Conservation (phyloP, 2,797 vertebrate genomes). For the Muraenolepis orangiensis region DNA sequence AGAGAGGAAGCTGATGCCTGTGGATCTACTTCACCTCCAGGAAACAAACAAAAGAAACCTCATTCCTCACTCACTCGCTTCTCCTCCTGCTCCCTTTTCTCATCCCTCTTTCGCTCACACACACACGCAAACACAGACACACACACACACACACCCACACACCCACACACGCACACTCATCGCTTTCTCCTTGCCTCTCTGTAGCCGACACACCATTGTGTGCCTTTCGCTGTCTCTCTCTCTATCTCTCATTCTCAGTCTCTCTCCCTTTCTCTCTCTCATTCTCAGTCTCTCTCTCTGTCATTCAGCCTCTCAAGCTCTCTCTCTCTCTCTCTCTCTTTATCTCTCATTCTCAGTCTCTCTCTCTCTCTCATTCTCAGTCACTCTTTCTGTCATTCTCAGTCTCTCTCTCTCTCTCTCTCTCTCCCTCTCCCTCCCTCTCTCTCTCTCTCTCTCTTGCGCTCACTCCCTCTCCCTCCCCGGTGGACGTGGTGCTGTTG, state of each 20-base stretch:
- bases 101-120: conserved; percentile 23
- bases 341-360: conserved; percentile 13
- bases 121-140: conserved; percentile 11
- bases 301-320: conserved; percentile 12
- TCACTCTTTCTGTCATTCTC: conserved; percentile 8
- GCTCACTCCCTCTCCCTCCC: conserved; percentile 16
- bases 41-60: conserved; percentile 71
- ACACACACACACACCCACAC: conserved; percentile 19
- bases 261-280: not conserved
- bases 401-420: not conserved
- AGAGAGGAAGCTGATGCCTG: conserved; percentile 70
- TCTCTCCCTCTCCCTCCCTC: not conserved
- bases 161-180: conserved; percentile 15
- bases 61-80: conserved; percentile 15
- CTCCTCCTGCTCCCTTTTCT: not conserved
- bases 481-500: conserved; percentile 32
- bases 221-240: not conserved
- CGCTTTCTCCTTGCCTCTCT: conserved; percentile 32
- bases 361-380: conserved; percentile 4
- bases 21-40: conserved; percentile 65
- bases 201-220: too few species aligned
- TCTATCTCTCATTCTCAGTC: not conserved
- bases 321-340: not conserved
- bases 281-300: not conserved
- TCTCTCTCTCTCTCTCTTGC: not conserved